Percentiles rank a stretch among this genome's conserved stretches.
phyloP scores from a whole-genome alignment of 2,797 vertebrate species.

The Emys orbicularis region DNA sequence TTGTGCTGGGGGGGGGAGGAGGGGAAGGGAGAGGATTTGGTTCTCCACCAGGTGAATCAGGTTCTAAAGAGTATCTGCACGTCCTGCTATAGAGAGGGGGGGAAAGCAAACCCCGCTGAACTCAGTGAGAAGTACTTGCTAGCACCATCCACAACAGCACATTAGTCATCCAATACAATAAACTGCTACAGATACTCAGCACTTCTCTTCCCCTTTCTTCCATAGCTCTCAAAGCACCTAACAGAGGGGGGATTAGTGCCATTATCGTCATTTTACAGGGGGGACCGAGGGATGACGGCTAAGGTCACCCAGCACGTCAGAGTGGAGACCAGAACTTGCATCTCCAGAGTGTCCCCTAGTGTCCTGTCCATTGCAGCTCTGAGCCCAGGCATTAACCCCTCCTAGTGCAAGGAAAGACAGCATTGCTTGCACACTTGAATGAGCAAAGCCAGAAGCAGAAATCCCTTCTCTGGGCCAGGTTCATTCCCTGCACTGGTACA shows the following conservation, averaged over 20 bases:
- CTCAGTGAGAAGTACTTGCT: rapidly evolving
- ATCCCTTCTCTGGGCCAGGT: background rate
- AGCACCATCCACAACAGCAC: rapidly evolving
- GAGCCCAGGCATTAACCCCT: background rate
- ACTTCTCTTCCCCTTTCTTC: background rate
- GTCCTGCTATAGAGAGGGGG: background rate
- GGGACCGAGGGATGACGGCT: background rate
- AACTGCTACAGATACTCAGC: background rate
- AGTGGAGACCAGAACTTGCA: background rate
- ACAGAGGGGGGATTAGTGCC: rapidly evolving
- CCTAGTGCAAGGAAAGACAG: background rate
- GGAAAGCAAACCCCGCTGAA: rapidly evolving
- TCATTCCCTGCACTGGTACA: background rate
- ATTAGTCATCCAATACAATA: background rate
- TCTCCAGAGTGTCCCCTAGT: background rate
- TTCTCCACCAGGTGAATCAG: background rate
- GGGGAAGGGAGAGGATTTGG: rapidly evolving
- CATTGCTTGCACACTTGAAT: background rate
- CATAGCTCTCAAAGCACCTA: background rate
- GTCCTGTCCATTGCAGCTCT: background rate
- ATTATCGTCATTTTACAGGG: rapidly evolving
- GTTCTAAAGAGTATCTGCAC: background rate
- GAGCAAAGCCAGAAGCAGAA: background rate
- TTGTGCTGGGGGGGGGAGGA: rapidly evolving
- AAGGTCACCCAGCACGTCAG: background rate